Conservation (phyloP, 2,113 vertebrate species). For the Psilopsiagon aurifrons region DNA sequence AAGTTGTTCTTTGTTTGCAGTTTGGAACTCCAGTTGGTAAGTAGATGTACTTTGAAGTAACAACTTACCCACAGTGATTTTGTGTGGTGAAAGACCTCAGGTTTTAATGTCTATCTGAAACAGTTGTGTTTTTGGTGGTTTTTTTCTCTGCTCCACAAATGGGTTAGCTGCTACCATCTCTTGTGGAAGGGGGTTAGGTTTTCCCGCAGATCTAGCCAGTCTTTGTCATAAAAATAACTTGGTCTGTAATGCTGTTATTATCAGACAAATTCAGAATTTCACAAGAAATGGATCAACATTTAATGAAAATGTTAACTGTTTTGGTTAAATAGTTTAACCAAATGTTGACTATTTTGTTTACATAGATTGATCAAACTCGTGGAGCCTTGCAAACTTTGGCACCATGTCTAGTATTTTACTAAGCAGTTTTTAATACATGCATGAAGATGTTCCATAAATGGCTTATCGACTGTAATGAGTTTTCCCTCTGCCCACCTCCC, state of each 20-base stretch:
- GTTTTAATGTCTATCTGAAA: background rate
- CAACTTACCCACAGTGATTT: background rate
- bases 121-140: background rate
- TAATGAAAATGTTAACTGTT: background rate
- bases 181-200: background rate
- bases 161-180: background rate
- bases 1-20: background rate
- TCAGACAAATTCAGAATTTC: background rate
- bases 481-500: background rate
- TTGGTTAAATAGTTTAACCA: background rate
- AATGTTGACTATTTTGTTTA: background rate
- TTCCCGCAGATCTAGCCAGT: background rate
- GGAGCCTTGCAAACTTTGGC: background rate
- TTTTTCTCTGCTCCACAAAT: background rate
- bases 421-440: background rate
- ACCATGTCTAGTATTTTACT: fast-evolving
- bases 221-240: background rate
- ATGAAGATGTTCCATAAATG: background rate
- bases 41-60: background rate
- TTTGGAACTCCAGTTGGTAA: background rate
- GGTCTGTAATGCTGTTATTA: background rate
- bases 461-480: background rate
- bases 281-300: background rate
- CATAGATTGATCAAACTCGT: fast-evolving
- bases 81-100: background rate